A percentile compares a stretch with the other conserved stretches of the same genome.
Conservation (phyloP, 2,888 invertebrate species). For the Apamea anceps region DNA sequence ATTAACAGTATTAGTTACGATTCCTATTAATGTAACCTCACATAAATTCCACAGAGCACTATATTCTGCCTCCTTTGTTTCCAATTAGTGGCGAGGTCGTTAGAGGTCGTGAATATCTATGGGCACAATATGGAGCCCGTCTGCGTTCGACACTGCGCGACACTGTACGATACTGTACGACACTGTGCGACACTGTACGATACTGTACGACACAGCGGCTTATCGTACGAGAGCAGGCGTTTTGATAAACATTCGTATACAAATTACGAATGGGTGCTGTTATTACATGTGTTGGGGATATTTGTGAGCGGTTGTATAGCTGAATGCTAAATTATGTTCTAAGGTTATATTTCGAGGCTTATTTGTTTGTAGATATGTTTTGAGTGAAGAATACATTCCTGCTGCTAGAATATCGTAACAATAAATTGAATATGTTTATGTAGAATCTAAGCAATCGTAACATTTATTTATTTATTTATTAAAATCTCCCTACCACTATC, state of each 20-base stretch:
- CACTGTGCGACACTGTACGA: neutral
- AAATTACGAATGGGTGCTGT: slow-evolving; percentile 5
- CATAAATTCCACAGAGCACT: slow-evolving; percentile 13
- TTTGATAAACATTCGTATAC: slow-evolving; percentile 17
- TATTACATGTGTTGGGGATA: slow-evolving; percentile 7
- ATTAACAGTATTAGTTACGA: neutral
- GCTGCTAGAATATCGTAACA: neutral
- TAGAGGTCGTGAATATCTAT: slow-evolving; percentile 53
- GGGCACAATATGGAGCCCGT: slow-evolving; percentile 28
- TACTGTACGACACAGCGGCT: slow-evolving; percentile 25
- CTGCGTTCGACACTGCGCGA: slow-evolving; percentile 24
- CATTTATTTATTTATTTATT: too few species aligned
- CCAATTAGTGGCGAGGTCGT: slow-evolving; percentile 49
- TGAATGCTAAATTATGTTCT: slow-evolving; percentile 6
- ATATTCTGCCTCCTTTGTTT: slow-evolving; percentile 25
- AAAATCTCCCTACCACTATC: too few species aligned
- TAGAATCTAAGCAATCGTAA: neutral
- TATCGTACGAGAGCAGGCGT: slow-evolving; percentile 56
- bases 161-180: neutral
- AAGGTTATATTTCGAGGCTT: neutral
- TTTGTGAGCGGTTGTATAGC: neutral
- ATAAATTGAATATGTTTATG: neutral
- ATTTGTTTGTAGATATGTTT: neutral
- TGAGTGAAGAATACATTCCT: neutral
- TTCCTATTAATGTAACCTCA: slow-evolving; percentile 9